Evolutionary conservation across 2,113 vertebrate species (phyloP).

Genomic region (Semnornis frantzii): DNA sequence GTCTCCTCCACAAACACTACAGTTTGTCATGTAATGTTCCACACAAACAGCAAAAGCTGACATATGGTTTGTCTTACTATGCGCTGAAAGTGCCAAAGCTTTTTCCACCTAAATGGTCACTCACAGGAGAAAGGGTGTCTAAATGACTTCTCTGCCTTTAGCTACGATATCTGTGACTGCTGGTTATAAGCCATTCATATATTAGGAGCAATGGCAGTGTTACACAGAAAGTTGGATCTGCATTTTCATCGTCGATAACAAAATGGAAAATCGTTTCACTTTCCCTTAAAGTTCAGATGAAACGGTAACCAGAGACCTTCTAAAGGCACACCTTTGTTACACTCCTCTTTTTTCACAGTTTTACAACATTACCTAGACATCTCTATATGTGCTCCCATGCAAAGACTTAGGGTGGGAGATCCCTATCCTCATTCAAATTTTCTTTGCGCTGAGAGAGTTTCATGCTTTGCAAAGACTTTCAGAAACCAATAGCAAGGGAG

Average conservation of each 20-base stretch:
- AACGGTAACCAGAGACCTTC: not conserved
- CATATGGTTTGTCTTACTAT: not conserved
- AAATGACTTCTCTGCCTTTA: not conserved
- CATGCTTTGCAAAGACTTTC: not conserved
- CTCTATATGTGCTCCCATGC: not conserved
- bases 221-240: rapidly evolving
- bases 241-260: not conserved
- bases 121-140: not conserved
- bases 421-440: not conserved
- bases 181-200: not conserved
- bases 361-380: not conserved
- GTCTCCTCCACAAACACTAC: not conserved
- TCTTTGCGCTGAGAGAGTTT: not conserved
- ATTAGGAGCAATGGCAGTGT: not conserved
- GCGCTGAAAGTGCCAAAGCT: not conserved
- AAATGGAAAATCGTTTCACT: not conserved
- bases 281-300: not conserved
- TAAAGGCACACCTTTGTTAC: not conserved
- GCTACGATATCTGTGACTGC: not conserved
- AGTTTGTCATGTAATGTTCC: not conserved
- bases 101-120: not conserved
- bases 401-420: not conserved
- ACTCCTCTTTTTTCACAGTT: not conserved
- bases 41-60: not conserved
- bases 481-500: not conserved